Base-by-base conservation (phyloP, 2,888 invertebrate genomes). In the Coenonympha arcania region DNA sequence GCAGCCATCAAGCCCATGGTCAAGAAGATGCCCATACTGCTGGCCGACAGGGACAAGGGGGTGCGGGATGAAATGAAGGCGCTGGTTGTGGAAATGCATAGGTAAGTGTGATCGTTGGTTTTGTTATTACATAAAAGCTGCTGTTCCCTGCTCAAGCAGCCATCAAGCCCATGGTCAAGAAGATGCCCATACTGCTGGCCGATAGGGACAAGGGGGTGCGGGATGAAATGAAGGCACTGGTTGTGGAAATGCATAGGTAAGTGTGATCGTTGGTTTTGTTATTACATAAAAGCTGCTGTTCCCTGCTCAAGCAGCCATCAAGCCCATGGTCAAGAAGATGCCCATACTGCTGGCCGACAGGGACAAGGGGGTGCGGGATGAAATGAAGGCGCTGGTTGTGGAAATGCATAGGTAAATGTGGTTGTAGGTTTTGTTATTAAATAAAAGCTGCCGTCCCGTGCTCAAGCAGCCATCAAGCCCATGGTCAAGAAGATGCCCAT, bases 31-130 rank as follows among this genome's bases (percentile, higher is more conserved):
- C 91, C 94, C 0, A 83, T 90, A 4, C 84, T 98, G 44, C 87
- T 98, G 58, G 93, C 97, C 44, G 96, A 98, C 70, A 88, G 98
- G 60, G 98, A 99, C 76, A 96, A 97, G 71, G 87, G 85, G 31
- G 96, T 99, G 0, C 87, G 98, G 51, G 97, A 98, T 65, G 98
- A 98, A 78, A 93, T 95, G 61, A 96, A 97, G 76, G 90, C 90
- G 15, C 86, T 99, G 68, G 93, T 95, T n/a, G 87, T 98, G 54
- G 98, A 98, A 80, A 92, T 98, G 77, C 97, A 94, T 82, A 90
- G 91, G 88, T 92, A 73, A 22, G 52, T 53, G 4, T n/a, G n/a
- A n/a, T n/a, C n/a, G 0, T 13, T 36, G 20, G n/a, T 18, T n/a
- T n/a, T n/a, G n/a, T n/a, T n/a, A n/a, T n/a, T n/a, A 39, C 33